These are phyloP conservation scores for Oenanthe oenanthe DNA, from an alignment of 2,113 vertebrate species.

Conservation along the genomic window DNA sequence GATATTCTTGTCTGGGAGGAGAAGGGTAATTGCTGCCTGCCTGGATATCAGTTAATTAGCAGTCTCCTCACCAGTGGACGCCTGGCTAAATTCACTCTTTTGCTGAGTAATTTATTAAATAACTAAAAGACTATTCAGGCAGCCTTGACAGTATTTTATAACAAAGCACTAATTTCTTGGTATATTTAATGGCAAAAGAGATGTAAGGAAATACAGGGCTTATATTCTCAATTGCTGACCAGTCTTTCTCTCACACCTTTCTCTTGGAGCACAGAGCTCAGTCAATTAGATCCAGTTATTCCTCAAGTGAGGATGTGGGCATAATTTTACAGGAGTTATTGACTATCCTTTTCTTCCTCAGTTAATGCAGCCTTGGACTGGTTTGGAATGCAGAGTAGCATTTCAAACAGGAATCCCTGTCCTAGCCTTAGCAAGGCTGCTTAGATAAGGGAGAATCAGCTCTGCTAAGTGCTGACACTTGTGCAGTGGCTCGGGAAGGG, in stretches of 20 bases:
- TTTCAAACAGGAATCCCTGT: not conserved
- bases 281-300: not conserved
- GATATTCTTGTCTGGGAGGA: slow-evolving; percentile 25
- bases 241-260: not conserved
- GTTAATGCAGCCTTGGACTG: not conserved
- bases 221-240: not conserved
- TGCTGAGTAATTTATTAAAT: slow-evolving; percentile 42
- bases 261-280: not conserved
- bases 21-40: slow-evolving; percentile 55
- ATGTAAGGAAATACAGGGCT: not conserved
- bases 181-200: not conserved
- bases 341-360: not conserved
- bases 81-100: slow-evolving; percentile 44
- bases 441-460: slow-evolving; percentile 12
- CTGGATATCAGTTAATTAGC: slow-evolving; percentile 56
- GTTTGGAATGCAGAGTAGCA: not conserved
- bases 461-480: not conserved
- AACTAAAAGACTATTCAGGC: not conserved
- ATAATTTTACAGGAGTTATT: not conserved
- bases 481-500: not conserved
- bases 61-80: slow-evolving; percentile 18
- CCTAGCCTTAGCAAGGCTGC: not conserved
- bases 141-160: not conserved
- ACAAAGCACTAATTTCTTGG: not conserved
- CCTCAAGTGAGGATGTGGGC: not conserved